Evolutionary conservation across 2,797 vertebrate species (phyloP).

Genomic region (Rhinella marina): DNA sequence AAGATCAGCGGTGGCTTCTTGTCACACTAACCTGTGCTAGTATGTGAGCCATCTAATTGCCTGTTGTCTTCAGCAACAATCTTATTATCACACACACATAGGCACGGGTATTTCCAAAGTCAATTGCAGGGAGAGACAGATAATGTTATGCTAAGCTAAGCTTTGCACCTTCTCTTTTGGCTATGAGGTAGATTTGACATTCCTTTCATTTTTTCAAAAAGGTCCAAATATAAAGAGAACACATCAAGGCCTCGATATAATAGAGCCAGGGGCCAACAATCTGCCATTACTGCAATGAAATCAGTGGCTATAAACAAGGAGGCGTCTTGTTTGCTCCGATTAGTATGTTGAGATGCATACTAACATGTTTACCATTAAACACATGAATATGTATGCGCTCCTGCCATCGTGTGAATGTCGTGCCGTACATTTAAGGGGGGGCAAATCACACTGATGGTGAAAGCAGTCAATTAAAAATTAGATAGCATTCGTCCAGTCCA

Average conservation of each 20-base stretch:
- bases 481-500: constrained; percentile 70
- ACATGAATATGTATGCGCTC: constrained; percentile 67
- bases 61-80: constrained; percentile 70
- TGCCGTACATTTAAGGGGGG: constrained; percentile 68
- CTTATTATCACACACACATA: constrained; percentile 71
- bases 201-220: constrained; percentile 62
- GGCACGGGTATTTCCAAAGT: constrained; percentile 64
- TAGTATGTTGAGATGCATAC: constrained; percentile 59
- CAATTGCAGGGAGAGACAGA: constrained; percentile 45
- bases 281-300: constrained; percentile 62
- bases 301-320: constrained; percentile 64
- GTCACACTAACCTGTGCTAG: constrained; percentile 70
- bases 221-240: constrained; percentile 60
- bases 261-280: constrained; percentile 58
- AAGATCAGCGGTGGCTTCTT: constrained; percentile 66
- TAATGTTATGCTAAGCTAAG: constrained; percentile 35
- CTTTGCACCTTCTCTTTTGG: constrained; percentile 37
- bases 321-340: constrained; percentile 68
- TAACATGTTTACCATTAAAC: constrained; percentile 67
- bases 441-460: constrained; percentile 73
- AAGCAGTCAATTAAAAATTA: constrained; percentile 78
- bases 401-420: constrained; percentile 63
- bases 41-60: constrained; percentile 73
- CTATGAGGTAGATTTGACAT: constrained; percentile 58
- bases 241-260: constrained; percentile 46